Conservation (phyloP, 92 coral and sea anemone genomes). For the Porites divaricata region DNA sequence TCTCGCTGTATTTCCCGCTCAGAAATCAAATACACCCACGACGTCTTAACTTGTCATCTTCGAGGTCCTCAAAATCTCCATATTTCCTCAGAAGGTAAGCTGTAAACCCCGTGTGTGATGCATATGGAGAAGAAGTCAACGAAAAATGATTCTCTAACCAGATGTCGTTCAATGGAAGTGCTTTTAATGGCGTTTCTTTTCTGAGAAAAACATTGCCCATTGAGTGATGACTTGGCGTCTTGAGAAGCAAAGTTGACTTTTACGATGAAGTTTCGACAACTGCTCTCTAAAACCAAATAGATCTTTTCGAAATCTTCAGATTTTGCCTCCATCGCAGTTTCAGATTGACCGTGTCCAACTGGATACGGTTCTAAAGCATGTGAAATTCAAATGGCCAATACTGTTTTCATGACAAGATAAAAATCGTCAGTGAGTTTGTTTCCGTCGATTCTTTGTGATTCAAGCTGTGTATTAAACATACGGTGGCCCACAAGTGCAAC, state of each 20-base stretch:
- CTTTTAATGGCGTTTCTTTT: slow-evolving; percentile 86
- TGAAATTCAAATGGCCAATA: neutral
- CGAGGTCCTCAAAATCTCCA: slow-evolving; percentile 51
- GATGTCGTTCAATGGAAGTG: slow-evolving; percentile 72
- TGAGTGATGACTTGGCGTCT: slow-evolving; percentile 68
- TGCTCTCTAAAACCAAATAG: slow-evolving; percentile 94
- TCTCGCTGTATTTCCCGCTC: slow-evolving; percentile 86
- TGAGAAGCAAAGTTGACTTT: slow-evolving; percentile 67
- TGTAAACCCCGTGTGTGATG: slow-evolving; percentile 79
- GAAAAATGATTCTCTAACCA: slow-evolving; percentile 85
- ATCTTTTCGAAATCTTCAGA: slow-evolving; percentile 59
- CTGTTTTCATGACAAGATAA: neutral
- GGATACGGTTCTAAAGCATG: neutral
- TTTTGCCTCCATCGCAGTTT: neutral
- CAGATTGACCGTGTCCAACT: no score
- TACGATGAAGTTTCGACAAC: slow-evolving; percentile 91
- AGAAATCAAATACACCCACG: slow-evolving; percentile 62
- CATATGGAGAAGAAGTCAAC: slow-evolving; percentile 89
- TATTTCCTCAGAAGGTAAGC: slow-evolving; percentile 66
- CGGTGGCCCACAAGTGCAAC: no score
- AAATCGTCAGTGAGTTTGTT: slow-evolving; percentile 3
- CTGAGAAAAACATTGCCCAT: slow-evolving; percentile 83
- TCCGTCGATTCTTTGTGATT: neutral
- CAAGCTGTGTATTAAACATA: no score
- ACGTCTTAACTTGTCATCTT: slow-evolving; percentile 23